Evolutionary conservation across 2,797 vertebrate genomes (phyloP).

Genomic region (Hippopotamyrus pictus): DNA sequence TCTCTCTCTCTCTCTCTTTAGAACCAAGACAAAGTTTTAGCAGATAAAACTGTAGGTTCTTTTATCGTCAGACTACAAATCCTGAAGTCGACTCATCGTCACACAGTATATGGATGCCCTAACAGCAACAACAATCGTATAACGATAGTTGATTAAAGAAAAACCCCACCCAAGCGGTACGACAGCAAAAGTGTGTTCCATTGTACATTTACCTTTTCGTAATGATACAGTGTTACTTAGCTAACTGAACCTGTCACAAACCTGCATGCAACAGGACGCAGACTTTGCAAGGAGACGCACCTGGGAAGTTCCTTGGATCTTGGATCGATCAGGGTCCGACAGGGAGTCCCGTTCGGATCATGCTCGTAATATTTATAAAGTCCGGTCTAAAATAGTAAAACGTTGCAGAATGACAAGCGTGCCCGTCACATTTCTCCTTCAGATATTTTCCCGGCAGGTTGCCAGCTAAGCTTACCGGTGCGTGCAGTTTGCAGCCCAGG

Average conservation of each 20-base stretch:
- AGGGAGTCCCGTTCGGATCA: not conserved
- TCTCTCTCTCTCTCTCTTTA: no score
- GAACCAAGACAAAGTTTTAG: not conserved
- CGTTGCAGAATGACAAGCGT: not conserved
- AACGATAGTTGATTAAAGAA: not conserved
- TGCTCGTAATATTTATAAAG: not conserved
- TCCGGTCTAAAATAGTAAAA: not conserved
- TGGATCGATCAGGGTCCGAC: not conserved
- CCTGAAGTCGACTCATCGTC: no score
- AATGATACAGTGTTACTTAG: not conserved
- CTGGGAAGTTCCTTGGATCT: not conserved
- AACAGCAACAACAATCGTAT: not conserved
- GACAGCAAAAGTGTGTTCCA: not conserved
- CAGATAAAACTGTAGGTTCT: not conserved
- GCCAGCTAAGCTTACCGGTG: not conserved
- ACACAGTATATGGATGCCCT: not conserved
- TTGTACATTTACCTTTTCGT: not conserved
- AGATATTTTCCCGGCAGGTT: not conserved
- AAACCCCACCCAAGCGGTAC: not conserved
- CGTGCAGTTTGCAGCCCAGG: not conserved
- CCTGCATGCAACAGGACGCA: not conserved
- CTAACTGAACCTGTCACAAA: not conserved
- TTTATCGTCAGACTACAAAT: not conserved
- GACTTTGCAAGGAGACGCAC: not conserved
- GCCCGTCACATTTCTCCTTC: not conserved